These are phyloP conservation scores for Epistrophe eligans DNA, from an alignment of 2,888 invertebrate species.

Conservation along the genomic window DNA sequence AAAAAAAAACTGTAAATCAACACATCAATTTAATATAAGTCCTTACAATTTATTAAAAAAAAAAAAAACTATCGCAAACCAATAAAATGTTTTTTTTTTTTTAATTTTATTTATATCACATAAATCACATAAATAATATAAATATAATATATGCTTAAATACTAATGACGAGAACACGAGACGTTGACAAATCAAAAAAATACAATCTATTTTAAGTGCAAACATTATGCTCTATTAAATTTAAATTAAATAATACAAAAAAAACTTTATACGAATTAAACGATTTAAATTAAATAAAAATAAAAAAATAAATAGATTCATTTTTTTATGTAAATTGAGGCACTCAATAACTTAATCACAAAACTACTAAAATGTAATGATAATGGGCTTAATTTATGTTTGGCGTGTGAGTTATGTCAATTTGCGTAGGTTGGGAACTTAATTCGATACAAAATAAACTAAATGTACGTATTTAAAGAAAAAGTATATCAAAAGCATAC, in stretches of 20 bases:
- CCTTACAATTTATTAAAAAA: conserved; percentile 19
- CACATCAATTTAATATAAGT: conserved; percentile 13
- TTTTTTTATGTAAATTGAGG: conserved; percentile 31
- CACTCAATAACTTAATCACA: conserved; percentile 51
- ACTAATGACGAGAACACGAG: conserved; percentile 44
- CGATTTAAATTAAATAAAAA: neutral
- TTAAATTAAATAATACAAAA: conserved; percentile 26
- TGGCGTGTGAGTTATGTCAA: conserved; percentile 25
- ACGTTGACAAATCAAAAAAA: conserved; percentile 25
- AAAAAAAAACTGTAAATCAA: conserved; percentile 24
- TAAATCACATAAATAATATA: conserved; percentile 11
- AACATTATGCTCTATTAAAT: conserved; percentile 46
- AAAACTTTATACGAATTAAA: conserved; percentile 10
- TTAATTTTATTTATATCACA: conserved; percentile 18
- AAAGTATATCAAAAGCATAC: neutral
- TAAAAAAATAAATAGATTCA: neutral
- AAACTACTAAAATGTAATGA: conserved; percentile 56
- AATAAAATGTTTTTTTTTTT: conserved; percentile 9
- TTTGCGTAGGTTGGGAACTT: neutral
- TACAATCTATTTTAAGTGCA: conserved; percentile 43
- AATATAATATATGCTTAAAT: neutral
- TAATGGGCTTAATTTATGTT: conserved; percentile 42
- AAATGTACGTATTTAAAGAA: neutral
- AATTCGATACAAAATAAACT: conserved; percentile 4
- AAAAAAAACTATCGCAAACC: conserved; percentile 22